Evolutionary conservation across 2,888 invertebrate genomes (phyloP), one percentile per base, ranked within the genome.

Genomic region (Lissonota sp.): DNA sequence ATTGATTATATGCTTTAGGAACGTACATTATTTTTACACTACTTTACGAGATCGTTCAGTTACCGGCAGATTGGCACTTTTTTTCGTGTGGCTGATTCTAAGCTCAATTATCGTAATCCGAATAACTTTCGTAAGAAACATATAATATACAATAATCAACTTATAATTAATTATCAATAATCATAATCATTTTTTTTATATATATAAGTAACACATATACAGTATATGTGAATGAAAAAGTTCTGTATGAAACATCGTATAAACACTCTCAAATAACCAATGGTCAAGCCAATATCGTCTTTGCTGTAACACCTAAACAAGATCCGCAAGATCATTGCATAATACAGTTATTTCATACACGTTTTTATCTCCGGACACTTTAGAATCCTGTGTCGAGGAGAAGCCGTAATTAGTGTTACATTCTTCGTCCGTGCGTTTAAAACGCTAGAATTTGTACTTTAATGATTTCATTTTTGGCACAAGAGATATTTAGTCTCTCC

Each of bases 381-480:
- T 63, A n/a, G 63, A 69, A 53, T 58, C 64, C 26, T 3, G 37
- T 58, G 26, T 49, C 51, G 12, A 58, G 64, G 46, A 69, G 8
- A 60, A 60, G 64, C 44, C 44, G 58, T 26, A 60, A 71, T 62
- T 39, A 70, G 40, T 44, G 74, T 64, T 64, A 75, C 58, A 12
- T 42, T 42, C 26, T 42, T 67, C 71, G 67, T 74, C 64, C 14
- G 2, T 14, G 70, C 64, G 71, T 72, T 72, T 10, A n/a, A 57
- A 62, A 67, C 76, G 57, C 62, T 16, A 63, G 12, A 16, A 76
- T 76, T 80, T 76, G 72, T 80, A 80, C 67, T 80, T 63, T 63
- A 49, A 67, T 69, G 63, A 63, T 55, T 72, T 63, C 37, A 64
- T 78, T 51, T 70, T 76, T 49, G 69, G 63, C 62, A 72, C 75